A percentile compares a stretch with the other conserved stretches of the same genome.
These are phyloP conservation scores for Thrips palmi DNA, from an alignment of 1,140 invertebrate species.

Conservation along the genomic window DNA sequence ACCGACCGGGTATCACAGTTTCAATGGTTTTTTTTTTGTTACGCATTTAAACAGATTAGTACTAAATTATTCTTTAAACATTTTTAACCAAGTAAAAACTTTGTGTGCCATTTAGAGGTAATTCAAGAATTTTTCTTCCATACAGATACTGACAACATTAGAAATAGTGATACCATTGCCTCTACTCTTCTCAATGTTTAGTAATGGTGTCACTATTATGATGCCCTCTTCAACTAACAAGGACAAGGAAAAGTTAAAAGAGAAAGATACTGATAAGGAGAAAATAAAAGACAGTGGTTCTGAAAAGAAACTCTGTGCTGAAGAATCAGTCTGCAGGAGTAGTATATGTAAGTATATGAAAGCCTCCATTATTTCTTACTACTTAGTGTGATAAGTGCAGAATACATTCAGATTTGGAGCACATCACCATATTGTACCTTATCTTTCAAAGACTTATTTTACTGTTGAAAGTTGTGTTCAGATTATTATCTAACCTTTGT, in stretches of 20 bases:
- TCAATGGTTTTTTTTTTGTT: neutral
- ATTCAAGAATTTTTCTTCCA: constrained; percentile 17
- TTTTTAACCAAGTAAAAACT: neutral
- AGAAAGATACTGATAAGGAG: too few relatives aligned
- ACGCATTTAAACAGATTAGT: neutral
- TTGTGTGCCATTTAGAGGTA: too few relatives aligned
- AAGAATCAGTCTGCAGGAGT: too few relatives aligned
- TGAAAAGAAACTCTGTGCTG: too few relatives aligned
- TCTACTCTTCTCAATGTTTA: constrained; percentile 76
- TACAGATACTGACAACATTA: constrained; percentile 61
- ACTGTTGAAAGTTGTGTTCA: too few relatives aligned
- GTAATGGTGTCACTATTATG: constrained; percentile 54
- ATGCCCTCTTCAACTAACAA: constrained; percentile 27
- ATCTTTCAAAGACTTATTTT: too few relatives aligned
- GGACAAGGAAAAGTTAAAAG: too few relatives aligned
- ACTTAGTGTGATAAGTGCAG: too few relatives aligned
- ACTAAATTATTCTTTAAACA: neutral
- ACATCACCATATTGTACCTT: too few relatives aligned
- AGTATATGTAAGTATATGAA: constrained; percentile 9
- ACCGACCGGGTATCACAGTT: constrained; percentile 3
- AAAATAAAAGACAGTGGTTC: constrained; percentile 28
- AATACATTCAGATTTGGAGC: too few relatives aligned
- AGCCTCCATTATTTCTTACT: too few relatives aligned
- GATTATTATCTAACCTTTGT: too few relatives aligned
- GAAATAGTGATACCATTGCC: constrained; percentile 76